phyloP scores from a whole-genome alignment of 1,140 invertebrate species.

The Drosophila pallidifrons region DNA sequence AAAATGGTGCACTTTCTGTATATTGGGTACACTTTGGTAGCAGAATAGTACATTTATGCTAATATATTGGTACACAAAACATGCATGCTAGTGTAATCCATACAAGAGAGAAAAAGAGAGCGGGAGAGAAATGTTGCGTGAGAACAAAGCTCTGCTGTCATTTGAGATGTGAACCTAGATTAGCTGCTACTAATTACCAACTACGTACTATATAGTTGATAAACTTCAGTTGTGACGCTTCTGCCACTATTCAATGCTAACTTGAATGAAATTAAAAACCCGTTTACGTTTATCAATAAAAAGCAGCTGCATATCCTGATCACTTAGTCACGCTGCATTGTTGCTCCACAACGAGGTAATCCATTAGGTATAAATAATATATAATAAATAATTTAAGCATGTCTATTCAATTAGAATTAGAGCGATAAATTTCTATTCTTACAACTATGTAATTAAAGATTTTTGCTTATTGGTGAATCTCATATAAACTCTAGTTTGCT shows the following conservation, averaged over 20 bases:
- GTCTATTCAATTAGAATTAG: neutral
- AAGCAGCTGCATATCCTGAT: conserved; percentile 14
- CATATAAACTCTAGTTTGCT: neutral
- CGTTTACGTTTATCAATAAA: conserved; percentile 6
- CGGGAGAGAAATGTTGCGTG: neutral
- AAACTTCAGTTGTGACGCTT: conserved; percentile 12
- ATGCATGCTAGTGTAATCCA: neutral
- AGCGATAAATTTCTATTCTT: neutral
- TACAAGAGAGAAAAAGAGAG: neutral
- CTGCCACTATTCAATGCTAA: neutral
- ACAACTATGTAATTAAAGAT: neutral
- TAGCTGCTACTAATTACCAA: conserved; percentile 22
- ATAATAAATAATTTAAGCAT: neutral
- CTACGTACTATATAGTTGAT: conserved; percentile 5
- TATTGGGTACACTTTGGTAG: no score
- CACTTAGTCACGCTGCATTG: conserved; percentile 2
- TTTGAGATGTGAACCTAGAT: conserved; percentile 18
- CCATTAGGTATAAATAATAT: no score
- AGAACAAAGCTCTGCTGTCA: conserved; percentile 16
- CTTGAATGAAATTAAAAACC: conserved; percentile 21
- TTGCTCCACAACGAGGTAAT: neutral
- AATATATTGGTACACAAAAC: no score
- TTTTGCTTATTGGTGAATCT: neutral
- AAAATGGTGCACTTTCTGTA: neutral
- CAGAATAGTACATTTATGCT: no score